Conservation (phyloP, 1,140 invertebrate species). For the Aphidius gifuensis region DNA sequence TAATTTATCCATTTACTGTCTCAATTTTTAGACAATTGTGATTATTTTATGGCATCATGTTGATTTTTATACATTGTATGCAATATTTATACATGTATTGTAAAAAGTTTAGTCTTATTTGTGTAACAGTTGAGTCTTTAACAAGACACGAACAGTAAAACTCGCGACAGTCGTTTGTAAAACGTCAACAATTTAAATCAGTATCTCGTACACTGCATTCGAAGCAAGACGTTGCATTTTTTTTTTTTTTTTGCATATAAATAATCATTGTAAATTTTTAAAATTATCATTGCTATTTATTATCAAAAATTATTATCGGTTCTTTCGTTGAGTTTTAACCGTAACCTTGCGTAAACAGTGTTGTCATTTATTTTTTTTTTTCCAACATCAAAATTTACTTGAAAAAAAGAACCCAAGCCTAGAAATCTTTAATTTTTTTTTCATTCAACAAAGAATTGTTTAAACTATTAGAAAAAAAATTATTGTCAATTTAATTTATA, state of each 20-base stretch:
- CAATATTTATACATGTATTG: neutral
- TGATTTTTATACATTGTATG: too few relatives aligned
- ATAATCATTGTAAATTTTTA: neutral
- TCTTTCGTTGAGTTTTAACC: constrained; percentile 10
- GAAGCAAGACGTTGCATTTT: constrained; percentile 21
- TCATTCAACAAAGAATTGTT: too few relatives aligned
- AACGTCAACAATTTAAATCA: neutral
- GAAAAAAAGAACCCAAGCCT: too few relatives aligned
- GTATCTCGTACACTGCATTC: constrained; percentile 22
- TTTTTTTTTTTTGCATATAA: neutral
- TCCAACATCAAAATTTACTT: neutral
- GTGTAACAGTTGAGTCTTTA: too few relatives aligned
- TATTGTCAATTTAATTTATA: too few relatives aligned
- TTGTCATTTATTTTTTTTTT: neutral
- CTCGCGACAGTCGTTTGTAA: too few relatives aligned
- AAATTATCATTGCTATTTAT: neutral
- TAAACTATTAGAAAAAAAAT: too few relatives aligned
- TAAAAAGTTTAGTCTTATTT: constrained; percentile 15
- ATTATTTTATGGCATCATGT: too few relatives aligned
- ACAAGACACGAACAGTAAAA: too few relatives aligned
- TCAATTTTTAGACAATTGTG: too few relatives aligned
- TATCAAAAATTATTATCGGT: constrained; percentile 19
- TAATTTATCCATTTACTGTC: too few relatives aligned
- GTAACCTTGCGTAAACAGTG: constrained; percentile 20
- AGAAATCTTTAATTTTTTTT: too few relatives aligned